Conservation (phyloP, 2,888 invertebrate genomes). For the Anarsia innoxiella region DNA sequence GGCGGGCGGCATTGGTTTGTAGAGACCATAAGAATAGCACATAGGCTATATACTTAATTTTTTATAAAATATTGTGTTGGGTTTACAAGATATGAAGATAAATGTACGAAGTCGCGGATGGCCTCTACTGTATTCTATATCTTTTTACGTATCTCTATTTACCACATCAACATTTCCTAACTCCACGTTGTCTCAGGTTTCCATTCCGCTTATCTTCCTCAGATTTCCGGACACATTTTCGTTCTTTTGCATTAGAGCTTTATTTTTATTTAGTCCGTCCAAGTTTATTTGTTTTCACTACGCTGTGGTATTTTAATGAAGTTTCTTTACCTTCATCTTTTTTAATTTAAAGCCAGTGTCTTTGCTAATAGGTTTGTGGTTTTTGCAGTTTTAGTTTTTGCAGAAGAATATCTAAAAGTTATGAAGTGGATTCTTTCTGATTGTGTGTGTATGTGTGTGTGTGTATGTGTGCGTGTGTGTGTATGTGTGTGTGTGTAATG, state of each 20-base stretch:
- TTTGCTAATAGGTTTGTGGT: neutral
- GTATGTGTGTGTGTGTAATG: no score
- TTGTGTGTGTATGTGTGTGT: neutral
- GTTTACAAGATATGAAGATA: no score
- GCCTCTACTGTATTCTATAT: no score
- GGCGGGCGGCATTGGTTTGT: no score
- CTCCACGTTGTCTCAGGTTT: constrained; percentile 29
- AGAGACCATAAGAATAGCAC: no score
- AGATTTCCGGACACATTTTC: constrained; percentile 39
- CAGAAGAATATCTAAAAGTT: neutral
- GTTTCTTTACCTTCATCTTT: constrained; percentile 4
- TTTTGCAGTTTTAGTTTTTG: neutral
- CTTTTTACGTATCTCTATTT: no score
- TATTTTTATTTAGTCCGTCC: constrained; percentile 33
- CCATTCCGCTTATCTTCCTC: constrained; percentile 41
- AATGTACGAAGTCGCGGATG: no score
- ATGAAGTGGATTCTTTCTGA: neutral
- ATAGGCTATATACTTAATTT: no score
- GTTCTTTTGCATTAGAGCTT: constrained; percentile 32
- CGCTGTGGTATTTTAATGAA: constrained; percentile 10
- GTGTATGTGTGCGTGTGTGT: neutral
- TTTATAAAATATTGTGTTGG: no score
- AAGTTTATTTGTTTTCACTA: constrained; percentile 26
- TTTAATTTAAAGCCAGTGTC: constrained; percentile 3
- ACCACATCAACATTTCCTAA: neutral